Base-by-base conservation (phyloP, 2,113 vertebrate species). In the Sorex araneus region DNA sequence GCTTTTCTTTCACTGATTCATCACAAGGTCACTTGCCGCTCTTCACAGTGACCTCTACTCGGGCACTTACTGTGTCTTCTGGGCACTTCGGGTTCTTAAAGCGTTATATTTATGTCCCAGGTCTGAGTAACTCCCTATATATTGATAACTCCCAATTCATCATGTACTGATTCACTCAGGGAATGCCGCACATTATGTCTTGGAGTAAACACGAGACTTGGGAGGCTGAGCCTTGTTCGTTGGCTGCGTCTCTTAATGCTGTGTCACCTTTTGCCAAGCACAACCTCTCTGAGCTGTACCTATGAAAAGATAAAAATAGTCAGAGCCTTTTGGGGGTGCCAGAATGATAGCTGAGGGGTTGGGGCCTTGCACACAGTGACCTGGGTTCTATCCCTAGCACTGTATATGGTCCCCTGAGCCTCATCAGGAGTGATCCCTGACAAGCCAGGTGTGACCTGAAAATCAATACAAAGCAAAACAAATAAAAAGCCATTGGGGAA, bases 51-150 rank as follows among this genome's bases (percentile, higher is more conserved):
- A 7, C 40, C 75, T 80, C 36, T 47, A 60, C 80, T 30, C 5
- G 50, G 54, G 8, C 80, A 18, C 54, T 8, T 67, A 45, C 90
- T 30, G 0, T 45, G 32, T 16, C 63, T 57, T 45, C 74, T 89
- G 87, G 88, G n/a, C n/a, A 66, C 63, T 18, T 60, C 6, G 25
- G 12, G 23, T 11, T 6, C 73, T 69, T 90, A 86, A 5, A 86
- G 34, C 45, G 28, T 88, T 93, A 34, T 87, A 64, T 90, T 64
- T 18, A 67, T 70, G 23, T 87, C 83, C 70, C 19, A 90, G 47
- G 64, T 77, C 67, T 87, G 90, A 95, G 50, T 84, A 77, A 77
- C 34, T 82, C 45, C 45, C 75, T 23, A 50, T 85, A 73, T 60
- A 32, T 83, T 54, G 54, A 54, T 84, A 89, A 77, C 28, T 83